Base-by-base conservation (phyloP, 2,888 invertebrate genomes). In the Athripsodes cinereus region DNA sequence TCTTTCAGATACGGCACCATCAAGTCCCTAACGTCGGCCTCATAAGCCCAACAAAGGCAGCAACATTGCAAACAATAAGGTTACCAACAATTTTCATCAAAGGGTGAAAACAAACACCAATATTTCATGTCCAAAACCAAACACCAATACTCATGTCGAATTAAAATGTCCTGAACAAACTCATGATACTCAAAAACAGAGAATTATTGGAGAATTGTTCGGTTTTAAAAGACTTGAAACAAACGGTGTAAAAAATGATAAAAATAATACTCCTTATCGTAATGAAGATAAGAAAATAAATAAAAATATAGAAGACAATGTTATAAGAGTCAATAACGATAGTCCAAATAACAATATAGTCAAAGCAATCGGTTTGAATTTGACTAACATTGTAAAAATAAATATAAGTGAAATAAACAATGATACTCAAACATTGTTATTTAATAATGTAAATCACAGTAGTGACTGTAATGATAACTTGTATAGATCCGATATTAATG, bases 1-100 rank as follows among this genome's bases (percentile, higher is more conserved):
- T 52, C 62, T 78, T 20, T 76, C 78, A 0, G 79, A 79, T 60
- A 78, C 77, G 0, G 72, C 76, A 0, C 78, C 78, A 0, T 48
- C 57, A 18, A 78, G 70, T 75, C 79, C 1, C 77, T 79, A 20
- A 78, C 78, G 10, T 77, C 78, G 0, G 76, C 78, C 11, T 75
- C 75, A 76, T 76, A 71, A 72, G 76, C 67, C n/a, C 34, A n/a
- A n/a, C n/a, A n/a, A 19, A 31, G 51, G 40, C 51, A 50, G 52
- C 49, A 53, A 11, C 11, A n/a, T n/a, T n/a, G n/a, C n/a, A n/a
- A n/a, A n/a, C n/a, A n/a, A n/a, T n/a, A 47, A 40, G 13, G 40
- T 40, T 40, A 40, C 40, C 40, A 40, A 3, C 2, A 11, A 8
- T 11, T 8, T 8, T 31, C 13, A 40, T 40, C 8, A 40, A 40